phyloP scores from a whole-genome alignment of 2,797 vertebrate genomes.

The Odontamblyopus rebecca region DNA sequence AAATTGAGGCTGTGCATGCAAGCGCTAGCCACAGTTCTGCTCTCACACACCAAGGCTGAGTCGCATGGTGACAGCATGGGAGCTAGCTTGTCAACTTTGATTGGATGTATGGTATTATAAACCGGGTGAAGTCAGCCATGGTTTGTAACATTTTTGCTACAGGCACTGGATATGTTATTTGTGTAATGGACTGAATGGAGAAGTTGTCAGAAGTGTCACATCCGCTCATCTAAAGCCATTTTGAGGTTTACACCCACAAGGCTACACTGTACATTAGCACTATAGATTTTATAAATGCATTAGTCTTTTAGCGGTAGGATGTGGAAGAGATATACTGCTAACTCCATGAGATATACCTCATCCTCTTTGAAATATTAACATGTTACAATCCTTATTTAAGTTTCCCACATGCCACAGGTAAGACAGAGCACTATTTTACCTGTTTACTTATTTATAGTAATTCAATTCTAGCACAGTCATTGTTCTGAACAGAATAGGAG shows the following conservation, averaged over 20 bases:
- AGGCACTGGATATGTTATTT: slow-evolving; percentile 46
- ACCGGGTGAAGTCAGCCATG: slow-evolving; percentile 38
- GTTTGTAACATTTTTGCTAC: slow-evolving; percentile 46
- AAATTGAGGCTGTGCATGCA: slow-evolving; percentile 44
- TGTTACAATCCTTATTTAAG: slow-evolving; percentile 13
- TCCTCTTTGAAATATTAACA: neutral
- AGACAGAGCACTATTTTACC: slow-evolving; percentile 20
- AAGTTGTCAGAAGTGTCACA: slow-evolving; percentile 62
- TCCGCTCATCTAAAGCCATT: slow-evolving; percentile 37
- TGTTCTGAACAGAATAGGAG: slow-evolving; percentile 57
- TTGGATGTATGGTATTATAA: slow-evolving; percentile 58
- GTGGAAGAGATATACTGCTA: neutral
- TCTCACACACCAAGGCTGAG: slow-evolving; percentile 28
- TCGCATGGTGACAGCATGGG: slow-evolving; percentile 47
- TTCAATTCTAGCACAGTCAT: slow-evolving; percentile 36
- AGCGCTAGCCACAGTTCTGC: slow-evolving; percentile 20
- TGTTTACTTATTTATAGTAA: slow-evolving; percentile 55
- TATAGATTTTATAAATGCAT: slow-evolving; percentile 10
- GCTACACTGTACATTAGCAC: slow-evolving; percentile 22
- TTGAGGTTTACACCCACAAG: slow-evolving; percentile 19
- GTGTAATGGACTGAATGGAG: slow-evolving; percentile 61
- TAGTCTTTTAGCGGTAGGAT: neutral
- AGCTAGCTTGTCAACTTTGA: slow-evolving; percentile 51
- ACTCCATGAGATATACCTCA: neutral
- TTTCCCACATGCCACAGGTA: slow-evolving; percentile 19